Evolutionary conservation across 2,888 invertebrate species (phyloP), one percentile per base, ranked within the genome.

Genomic region (Arge pagana): DNA sequence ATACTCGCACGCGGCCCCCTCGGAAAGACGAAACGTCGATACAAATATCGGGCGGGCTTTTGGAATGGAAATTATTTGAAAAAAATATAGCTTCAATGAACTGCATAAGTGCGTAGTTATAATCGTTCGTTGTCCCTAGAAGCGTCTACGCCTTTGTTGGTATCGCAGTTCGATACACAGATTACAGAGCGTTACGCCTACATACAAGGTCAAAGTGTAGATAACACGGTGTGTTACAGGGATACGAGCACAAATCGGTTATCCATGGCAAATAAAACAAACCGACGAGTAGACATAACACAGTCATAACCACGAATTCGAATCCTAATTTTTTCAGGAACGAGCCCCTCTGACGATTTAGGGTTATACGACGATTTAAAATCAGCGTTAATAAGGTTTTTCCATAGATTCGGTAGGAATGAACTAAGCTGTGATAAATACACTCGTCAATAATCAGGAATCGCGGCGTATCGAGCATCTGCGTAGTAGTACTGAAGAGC

Each of bases 381-480:
- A n/a, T n/a, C n/a, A n/a, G n/a, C n/a, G n/a, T n/a, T n/a, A n/a
- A n/a, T n/a, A 5, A 24, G 40, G 30, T 42, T 30, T 33, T 35
- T 33, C 11, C n/a, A n/a, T n/a, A 23, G 45, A 45, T 33, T 43
- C 13, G 23, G n/a, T n/a, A 18, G 15, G 4, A 15, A 23, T 8
- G 2, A 45, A 45, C 23, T 45, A 35, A 35, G 45, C 23, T 35
- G 45, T 33, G 45, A 45, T 45, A 45, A 33, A 33, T 16, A 33
- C 8, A 40, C 40, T 10, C 24, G 40, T 26, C n/a, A 7, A 40
- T n/a, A n/a, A n/a, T n/a, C n/a, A n/a, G n/a, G n/a, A n/a, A n/a
- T n/a, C n/a, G n/a, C n/a, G n/a, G n/a, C n/a, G n/a, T n/a, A n/a
- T n/a, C n/a, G n/a, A n/a, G n/a, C n/a, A n/a, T n/a, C n/a, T n/a